Percentiles rank a stretch among this genome's conserved stretches.
phyloP scores from a whole-genome alignment of 2,888 invertebrate species.

The Acheta domesticus region DNA sequence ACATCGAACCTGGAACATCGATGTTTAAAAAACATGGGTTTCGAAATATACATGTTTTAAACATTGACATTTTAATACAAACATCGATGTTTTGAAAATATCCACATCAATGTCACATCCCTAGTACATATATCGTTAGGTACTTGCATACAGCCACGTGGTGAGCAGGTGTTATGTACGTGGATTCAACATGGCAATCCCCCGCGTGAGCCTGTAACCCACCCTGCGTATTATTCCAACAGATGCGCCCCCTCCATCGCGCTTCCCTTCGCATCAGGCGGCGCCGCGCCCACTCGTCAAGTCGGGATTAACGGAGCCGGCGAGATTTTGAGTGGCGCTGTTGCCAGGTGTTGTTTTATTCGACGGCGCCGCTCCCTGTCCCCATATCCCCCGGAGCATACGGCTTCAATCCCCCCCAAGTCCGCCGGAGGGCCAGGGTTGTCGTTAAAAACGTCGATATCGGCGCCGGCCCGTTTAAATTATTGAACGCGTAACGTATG shows the following conservation, averaged over 20 bases:
- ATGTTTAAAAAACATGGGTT: too few species aligned
- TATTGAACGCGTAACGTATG: background rate
- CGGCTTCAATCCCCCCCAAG: background rate
- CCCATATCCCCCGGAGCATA: background rate
- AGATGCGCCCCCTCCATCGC: background rate
- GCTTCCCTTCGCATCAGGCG: background rate
- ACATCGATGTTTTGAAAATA: too few species aligned
- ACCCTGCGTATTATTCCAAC: background rate
- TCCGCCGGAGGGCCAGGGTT: background rate
- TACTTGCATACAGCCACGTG: too few species aligned
- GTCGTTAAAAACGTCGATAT: constrained; percentile 9
- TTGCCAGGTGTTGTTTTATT: background rate
- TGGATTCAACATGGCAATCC: too few species aligned
- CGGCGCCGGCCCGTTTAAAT: background rate
- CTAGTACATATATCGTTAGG: too few species aligned
- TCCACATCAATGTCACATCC: too few species aligned
- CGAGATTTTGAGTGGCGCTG: background rate
- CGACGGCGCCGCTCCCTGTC: background rate
- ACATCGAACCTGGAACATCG: too few species aligned
- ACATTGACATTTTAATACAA: too few species aligned
- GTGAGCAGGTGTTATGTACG: too few species aligned
- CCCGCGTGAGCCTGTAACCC: too few species aligned
- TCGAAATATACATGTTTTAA: too few species aligned
- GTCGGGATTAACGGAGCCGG: background rate
- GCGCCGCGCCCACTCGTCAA: background rate